Base-by-base conservation (phyloP, 2,888 invertebrate genomes). In the Cosmopolites sordidus region DNA sequence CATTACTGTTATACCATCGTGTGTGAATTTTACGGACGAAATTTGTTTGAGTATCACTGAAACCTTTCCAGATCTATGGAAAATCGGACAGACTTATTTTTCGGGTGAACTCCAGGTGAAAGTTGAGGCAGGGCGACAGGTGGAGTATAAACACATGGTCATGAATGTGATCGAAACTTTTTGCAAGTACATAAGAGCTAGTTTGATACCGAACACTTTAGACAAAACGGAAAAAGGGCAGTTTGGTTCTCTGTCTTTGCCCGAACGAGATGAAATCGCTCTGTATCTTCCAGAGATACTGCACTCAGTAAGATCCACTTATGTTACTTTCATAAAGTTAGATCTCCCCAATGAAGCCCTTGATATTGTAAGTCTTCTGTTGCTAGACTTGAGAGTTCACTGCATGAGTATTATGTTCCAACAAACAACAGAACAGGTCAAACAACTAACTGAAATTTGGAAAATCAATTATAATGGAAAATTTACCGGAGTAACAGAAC, bases 31-130 rank as follows among this genome's bases (percentile, higher is more conserved):
- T 69, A 62, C 59, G 0, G 90, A 92, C 68, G 87, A 88, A 66
- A 76, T 92, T 27, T 87, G 88, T 57, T 83, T 86, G 49, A 79
- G 87, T 55, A 80, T 92, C 37, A 81, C 84, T 1, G 83, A 84
- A 51, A 83, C 86, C 58, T 82, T 97, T 68, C 91, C 92, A 27
- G 92, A 96, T 72, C 81, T 99, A 64, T 98, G 96, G 96, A 90
- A 93, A 69, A 81, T 99, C 1, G 96, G 97, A 0, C 87, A 94
- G 67, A 85, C 92, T 33, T 98, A 98, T 78, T 95, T 96, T 73
- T 87, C 88, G 2, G 92, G 59, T 2, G 59, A 56, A 16, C 29
- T 58, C 2, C 58, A 58, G 27, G 55, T 55, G 16, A 84, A 87
- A 59, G 79, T 84, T 9, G 86, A 86, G 69, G 73, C 80, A 1